Evolutionary conservation across 2,888 invertebrate species (phyloP), one percentile per base, ranked within the genome.

Genomic region (Melieria omissa): DNA sequence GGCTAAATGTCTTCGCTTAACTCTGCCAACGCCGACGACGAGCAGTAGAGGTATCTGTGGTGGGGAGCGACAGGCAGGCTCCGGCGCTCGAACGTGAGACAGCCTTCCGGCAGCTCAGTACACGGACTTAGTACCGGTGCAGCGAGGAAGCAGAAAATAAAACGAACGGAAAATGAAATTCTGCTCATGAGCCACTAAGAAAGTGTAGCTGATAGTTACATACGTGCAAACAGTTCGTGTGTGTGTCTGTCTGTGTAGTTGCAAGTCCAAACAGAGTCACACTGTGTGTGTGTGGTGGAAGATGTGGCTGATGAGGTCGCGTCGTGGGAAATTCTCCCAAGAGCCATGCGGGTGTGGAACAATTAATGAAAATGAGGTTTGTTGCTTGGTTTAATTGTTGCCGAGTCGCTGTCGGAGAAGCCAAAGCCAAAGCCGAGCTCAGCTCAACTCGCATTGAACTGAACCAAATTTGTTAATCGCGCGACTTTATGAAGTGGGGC

Each of bases 321-420:
- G 70, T 78, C 83, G 83, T 83, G 83, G 83, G 83, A 83, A 83
- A 81, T 78, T 84, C 81, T 80, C 77, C 77, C 73, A 78, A 80
- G 78, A 78, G 83, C 79, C 83, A 83, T 83, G 83, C 83, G 83
- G 83, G 83, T 84, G 83, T 81, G 81, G 81, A 74, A 80, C 81
- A 82, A 81, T 81, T 81, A 82, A 81, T 82, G 81, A 82, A 82
- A 54, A 61, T 66, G 61, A 61, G 54, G 44, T 52, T 14, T 57
- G 41, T 63, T 7, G 72, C 29, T 29, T 29, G 29, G 29, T 74
- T 74, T 75, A 76, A 76, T 76, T 75, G 69, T 73, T 70, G 60
- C 49, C 68, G 63, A 65, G 70, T 29, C 29, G 29, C 71, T 60
- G 65, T 61, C 69, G 44, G 45, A 42, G 14, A 52, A 46, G 10